phyloP scores from a whole-genome alignment of 2,888 invertebrate genomes.

The Temnothorax rugatulus region DNA sequence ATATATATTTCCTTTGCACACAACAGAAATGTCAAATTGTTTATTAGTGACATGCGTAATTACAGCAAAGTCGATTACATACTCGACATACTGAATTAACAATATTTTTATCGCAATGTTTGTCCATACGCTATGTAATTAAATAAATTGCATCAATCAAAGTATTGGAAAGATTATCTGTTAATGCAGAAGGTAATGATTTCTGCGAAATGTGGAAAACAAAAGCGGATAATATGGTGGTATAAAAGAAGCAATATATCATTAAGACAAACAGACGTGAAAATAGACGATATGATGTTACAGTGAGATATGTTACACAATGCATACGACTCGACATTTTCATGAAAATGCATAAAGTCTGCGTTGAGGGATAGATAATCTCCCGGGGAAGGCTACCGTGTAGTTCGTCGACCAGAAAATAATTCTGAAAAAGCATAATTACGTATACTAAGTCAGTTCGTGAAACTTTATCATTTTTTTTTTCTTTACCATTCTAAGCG shows the following conservation, averaged over 20 bases:
- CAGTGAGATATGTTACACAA: not conserved
- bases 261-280: slow-evolving; percentile 31
- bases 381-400: slow-evolving; percentile 52
- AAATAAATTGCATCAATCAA: not conserved
- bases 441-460: slow-evolving; percentile 42
- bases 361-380: slow-evolving; percentile 52
- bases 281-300: not conserved
- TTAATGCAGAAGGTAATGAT: not conserved
- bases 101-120: slow-evolving; percentile 10
- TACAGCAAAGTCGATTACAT: slow-evolving; percentile 13
- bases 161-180: slow-evolving; percentile 17
- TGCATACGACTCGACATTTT: not conserved
- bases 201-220: not conserved
- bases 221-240: not conserved
- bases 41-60: slow-evolving; percentile 9
- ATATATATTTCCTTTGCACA: not conserved
- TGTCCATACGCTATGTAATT: not conserved
- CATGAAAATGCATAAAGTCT: slow-evolving; percentile 20
- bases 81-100: slow-evolving; percentile 15
- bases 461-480: slow-evolving; percentile 57
- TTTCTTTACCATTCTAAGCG: not conserved
- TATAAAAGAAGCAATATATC: not conserved
- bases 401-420: slow-evolving; percentile 55
- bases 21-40: not conserved
- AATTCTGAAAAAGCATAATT: slow-evolving; percentile 60